A percentile compares a stretch with the other conserved stretches of the same genome.
Evolutionary conservation across 2,888 invertebrate species (phyloP).

Genomic region (Cryptus viduatorius): DNA sequence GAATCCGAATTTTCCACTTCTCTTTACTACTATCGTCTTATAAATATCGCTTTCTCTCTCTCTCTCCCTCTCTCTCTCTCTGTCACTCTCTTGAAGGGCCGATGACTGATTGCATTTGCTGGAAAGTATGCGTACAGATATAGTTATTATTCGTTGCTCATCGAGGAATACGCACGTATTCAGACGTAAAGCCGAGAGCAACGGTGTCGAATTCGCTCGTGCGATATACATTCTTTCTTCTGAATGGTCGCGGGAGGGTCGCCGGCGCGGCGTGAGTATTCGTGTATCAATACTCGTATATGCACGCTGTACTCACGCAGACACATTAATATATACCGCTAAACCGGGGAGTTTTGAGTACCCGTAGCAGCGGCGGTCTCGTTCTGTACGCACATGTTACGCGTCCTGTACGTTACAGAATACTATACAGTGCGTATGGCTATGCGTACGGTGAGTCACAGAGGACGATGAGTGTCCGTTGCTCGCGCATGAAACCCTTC

Average conservation of each 20-base stretch:
- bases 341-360: constrained; percentile 43
- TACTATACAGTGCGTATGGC: constrained; percentile 28
- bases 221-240: constrained; percentile 27
- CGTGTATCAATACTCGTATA: constrained; percentile 1
- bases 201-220: constrained; percentile 63
- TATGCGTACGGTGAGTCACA: constrained; percentile 62
- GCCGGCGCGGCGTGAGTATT: constrained; percentile 15
- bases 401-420: constrained; percentile 9
- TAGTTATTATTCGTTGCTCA: too few relatives aligned
- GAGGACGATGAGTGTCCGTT: constrained; percentile 58
- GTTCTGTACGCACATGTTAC: constrained; percentile 21
- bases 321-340: background rate
- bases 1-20: too few relatives aligned
- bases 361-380: constrained; percentile 31
- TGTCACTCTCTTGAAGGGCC: too few relatives aligned
- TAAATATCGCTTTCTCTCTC: too few relatives aligned
- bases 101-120: too few relatives aligned
- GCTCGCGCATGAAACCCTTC: constrained; percentile 58
- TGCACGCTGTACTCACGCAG: background rate
- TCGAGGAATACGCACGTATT: constrained; percentile 57
- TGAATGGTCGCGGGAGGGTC: constrained; percentile 7
- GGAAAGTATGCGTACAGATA: too few relatives aligned
- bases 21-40: too few relatives aligned
- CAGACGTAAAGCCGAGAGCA: constrained; percentile 59
- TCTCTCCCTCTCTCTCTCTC: too few relatives aligned